phyloP scores from a whole-genome alignment of 2,888 invertebrate species.

The Euplagia quadripunctaria region DNA sequence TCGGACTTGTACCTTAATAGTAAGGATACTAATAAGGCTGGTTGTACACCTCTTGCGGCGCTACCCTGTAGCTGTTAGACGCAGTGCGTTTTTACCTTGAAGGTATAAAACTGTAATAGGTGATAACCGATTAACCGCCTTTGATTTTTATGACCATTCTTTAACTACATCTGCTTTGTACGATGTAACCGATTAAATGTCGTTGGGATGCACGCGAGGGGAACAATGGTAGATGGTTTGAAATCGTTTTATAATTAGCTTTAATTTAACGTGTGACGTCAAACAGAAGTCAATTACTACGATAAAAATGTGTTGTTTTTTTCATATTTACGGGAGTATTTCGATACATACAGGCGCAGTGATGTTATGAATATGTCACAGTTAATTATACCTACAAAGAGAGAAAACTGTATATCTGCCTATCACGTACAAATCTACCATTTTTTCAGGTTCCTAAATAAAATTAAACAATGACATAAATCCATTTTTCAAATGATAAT shows the following conservation, averaged over 20 bases:
- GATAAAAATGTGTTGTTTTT: conserved; percentile 5
- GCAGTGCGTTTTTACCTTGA: conserved; percentile 6
- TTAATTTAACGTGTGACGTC: conserved; percentile 20
- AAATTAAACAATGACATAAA: too few species aligned
- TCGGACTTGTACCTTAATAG: not conserved
- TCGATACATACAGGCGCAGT: not conserved
- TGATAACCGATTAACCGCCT: conserved; percentile 4
- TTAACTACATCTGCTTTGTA: conserved; percentile 17
- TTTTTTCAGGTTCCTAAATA: too few species aligned
- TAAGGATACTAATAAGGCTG: not conserved
- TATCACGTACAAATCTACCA: too few species aligned
- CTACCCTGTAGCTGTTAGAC: not conserved
- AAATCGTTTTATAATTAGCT: conserved; percentile 18
- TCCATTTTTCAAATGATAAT: too few species aligned
- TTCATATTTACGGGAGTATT: not conserved
- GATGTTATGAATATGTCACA: not conserved
- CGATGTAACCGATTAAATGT: conserved; percentile 21
- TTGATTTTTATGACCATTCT: conserved; percentile 17
- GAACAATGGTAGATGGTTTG: conserved; percentile 17
- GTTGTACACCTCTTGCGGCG: too few species aligned
- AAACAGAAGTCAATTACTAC: conserved; percentile 1
- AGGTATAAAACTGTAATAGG: conserved; percentile 20
- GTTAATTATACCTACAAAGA: not conserved
- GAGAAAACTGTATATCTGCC: not conserved
- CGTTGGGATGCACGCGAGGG: conserved; percentile 15